Conservation (phyloP, 2,797 vertebrate genomes). For the Acrocephalus scirpaceus region DNA sequence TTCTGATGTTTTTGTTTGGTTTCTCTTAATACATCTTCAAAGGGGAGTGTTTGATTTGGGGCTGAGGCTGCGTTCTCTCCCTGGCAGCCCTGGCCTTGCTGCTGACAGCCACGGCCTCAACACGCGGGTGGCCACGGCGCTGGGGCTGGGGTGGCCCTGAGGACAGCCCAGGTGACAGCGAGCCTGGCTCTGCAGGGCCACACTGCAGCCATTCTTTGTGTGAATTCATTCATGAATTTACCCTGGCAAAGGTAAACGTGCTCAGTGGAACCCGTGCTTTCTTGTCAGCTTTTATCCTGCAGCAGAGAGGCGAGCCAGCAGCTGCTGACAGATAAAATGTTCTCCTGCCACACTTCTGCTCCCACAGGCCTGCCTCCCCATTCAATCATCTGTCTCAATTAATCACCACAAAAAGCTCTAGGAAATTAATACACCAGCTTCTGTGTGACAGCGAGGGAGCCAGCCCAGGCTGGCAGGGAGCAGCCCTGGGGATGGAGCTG, state of each 20-base stretch:
- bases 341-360: conserved; percentile 32
- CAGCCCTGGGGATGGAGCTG: background rate
- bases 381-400: conserved; percentile 27
- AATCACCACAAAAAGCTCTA: conserved; percentile 7
- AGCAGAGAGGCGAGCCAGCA: background rate
- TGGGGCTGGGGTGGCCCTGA: background rate
- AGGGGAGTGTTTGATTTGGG: background rate
- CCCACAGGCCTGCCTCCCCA: background rate
- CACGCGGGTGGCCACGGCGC: fast-evolving
- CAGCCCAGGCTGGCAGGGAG: background rate
- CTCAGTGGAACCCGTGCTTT: background rate
- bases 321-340: conserved; percentile 28
- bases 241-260: background rate
- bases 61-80: background rate
- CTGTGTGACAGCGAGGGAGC: background rate
- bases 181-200: background rate
- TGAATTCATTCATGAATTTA: background rate
- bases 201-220: background rate
- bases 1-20: background rate
- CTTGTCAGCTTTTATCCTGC: conserved; percentile 9
- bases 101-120: background rate
- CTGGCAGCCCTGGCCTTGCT: background rate
- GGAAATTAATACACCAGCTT: conserved; percentile 3
- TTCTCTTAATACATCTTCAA: background rate
- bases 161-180: background rate